A percentile compares a stretch with the other conserved stretches of the same genome.
Evolutionary conservation across 2,888 invertebrate genomes (phyloP).

Genomic region (Drosophila demipolita): DNA sequence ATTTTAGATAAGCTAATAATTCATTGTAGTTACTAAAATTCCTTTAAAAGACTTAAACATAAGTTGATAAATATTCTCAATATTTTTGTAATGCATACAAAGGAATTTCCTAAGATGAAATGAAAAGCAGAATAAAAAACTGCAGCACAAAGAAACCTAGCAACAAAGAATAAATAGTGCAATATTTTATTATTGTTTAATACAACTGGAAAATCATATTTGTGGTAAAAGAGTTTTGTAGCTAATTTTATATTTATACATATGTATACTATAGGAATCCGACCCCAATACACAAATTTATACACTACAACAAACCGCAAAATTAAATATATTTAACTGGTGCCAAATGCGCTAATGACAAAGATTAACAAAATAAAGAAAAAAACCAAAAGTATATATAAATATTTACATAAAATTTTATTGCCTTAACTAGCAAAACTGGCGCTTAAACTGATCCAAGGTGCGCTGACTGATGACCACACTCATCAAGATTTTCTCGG

Average conservation of each 20-base stretch:
- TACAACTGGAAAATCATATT: constrained; percentile 29
- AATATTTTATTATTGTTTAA: constrained; percentile 43
- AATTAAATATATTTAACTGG: constrained; percentile 52
- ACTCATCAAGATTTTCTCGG: constrained; percentile 86
- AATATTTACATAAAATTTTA: not conserved
- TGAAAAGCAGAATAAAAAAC: not conserved
- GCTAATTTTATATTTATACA: constrained; percentile 45
- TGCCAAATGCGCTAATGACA: constrained; percentile 57
- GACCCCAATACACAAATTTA: constrained; percentile 54
- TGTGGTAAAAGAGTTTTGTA: constrained; percentile 47
- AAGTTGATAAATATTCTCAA: constrained; percentile 51
- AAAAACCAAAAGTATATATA: not conserved
- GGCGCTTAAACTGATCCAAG: constrained; percentile 86
- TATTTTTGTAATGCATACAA: constrained; percentile 52
- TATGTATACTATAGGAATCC: constrained; percentile 26
- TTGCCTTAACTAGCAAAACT: constrained; percentile 68
- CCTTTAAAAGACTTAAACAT: constrained; percentile 2
- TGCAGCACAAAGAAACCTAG: constrained; percentile 26
- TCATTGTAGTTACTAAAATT: constrained; percentile 14
- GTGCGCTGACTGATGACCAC: constrained; percentile 87
- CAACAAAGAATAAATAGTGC: constrained; percentile 35
- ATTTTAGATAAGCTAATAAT: constrained; percentile 21
- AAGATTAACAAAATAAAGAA: constrained; percentile 9
- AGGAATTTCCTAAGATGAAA: constrained; percentile 9
- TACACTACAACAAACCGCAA: constrained; percentile 41